Conservation (phyloP, 2,797 vertebrate species). For the Morelia viridis region DNA sequence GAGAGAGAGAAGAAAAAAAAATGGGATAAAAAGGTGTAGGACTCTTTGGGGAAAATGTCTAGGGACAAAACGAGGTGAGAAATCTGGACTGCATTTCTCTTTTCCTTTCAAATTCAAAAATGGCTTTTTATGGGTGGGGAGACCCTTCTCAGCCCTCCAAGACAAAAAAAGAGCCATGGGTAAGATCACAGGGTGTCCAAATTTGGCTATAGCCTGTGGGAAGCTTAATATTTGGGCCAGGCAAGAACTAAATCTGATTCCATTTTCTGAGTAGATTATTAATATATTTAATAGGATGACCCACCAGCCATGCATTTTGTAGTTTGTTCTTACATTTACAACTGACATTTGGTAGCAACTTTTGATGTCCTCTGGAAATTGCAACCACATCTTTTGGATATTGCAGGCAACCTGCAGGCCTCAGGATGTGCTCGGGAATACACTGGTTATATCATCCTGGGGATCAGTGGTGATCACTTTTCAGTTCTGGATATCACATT, state of each 20-base stretch:
- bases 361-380: background rate
- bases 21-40: background rate
- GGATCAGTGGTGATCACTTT: background rate
- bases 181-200: background rate
- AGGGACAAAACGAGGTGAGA: constrained; percentile 36
- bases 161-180: background rate
- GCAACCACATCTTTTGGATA: no score
- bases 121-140: no score
- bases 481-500: background rate
- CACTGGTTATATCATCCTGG: background rate
- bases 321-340: background rate
- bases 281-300: background rate
- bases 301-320: background rate
- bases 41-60: constrained; percentile 26
- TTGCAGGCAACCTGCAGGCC: background rate
- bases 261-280: background rate
- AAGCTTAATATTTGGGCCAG: background rate
- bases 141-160: background rate
- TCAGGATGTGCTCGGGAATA: background rate
- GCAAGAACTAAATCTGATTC: background rate
- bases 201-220: background rate
- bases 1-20: constrained; percentile 12
- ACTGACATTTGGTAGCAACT: background rate
- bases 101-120: background rate
- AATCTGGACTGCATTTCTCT: constrained; percentile 48